Percentiles rank a stretch among this genome's conserved stretches.
Conservation (phyloP, 37 sponge, comb jelly and placozoan species). For the Eunapius fragilis region DNA sequence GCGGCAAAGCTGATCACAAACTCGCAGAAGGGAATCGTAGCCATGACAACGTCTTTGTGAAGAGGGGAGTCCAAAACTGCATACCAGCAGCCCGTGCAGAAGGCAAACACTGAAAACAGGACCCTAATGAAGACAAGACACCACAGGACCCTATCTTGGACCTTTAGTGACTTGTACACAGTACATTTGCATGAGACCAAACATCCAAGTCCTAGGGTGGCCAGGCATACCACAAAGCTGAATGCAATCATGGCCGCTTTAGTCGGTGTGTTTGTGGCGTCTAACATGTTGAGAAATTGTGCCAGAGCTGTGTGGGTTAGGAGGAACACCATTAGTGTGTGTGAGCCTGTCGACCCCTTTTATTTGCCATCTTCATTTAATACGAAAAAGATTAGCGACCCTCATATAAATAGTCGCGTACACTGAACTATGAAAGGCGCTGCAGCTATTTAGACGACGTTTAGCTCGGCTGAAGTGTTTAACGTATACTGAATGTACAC, state of each 20-base stretch:
- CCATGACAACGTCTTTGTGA: constrained; percentile 25
- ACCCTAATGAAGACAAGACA: constrained; percentile 40
- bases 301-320: neutral
- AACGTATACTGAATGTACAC: too few species aligned
- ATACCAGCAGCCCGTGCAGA: constrained; percentile 25
- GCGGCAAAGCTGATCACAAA: neutral
- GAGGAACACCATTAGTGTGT: too few species aligned
- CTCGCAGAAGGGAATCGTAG: neutral
- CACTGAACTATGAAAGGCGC: too few species aligned
- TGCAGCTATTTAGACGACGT: too few species aligned
- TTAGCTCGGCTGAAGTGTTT: too few species aligned
- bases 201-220: constrained; percentile 1
- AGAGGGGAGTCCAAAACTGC: constrained; percentile 43
- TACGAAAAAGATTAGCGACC: too few species aligned
- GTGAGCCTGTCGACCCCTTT: too few species aligned
- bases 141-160: constrained; percentile 65
- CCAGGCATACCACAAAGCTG: neutral
- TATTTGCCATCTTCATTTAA: too few species aligned
- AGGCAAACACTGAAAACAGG: constrained; percentile 22
- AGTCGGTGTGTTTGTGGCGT: neutral
- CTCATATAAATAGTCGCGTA: too few species aligned
- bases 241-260: neutral
- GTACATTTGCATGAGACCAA: neutral
- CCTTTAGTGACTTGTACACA: constrained; percentile 14
- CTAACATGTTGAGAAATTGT: neutral